phyloP scores from a whole-genome alignment of 64 coral and sea anemone species.

The Astreopora myriophthalma region DNA sequence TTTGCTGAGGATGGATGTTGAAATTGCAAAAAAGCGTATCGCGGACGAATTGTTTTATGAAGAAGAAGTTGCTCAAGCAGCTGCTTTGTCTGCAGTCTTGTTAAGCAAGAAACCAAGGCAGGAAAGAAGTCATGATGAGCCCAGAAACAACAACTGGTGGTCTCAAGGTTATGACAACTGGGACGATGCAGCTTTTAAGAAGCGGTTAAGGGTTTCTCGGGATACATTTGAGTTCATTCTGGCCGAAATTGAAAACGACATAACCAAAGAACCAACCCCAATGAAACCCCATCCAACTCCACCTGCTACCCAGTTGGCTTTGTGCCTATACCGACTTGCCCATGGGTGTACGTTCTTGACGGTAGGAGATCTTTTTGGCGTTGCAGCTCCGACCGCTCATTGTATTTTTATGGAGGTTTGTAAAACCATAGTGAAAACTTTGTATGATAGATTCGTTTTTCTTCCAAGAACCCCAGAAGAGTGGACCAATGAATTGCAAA shows the following conservation, averaged over 20 bases:
- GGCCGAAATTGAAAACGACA: slow-evolving; percentile 31
- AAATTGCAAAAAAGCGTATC: background rate
- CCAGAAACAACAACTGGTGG: slow-evolving; percentile 41
- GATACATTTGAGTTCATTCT: slow-evolving; percentile 60
- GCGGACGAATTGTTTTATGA: slow-evolving; percentile 32
- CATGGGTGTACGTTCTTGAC: slow-evolving; percentile 36
- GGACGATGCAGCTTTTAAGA: slow-evolving; percentile 37
- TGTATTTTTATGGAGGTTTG: slow-evolving; percentile 6
- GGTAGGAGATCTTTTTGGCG: slow-evolving; percentile 42
- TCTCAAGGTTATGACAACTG: slow-evolving; percentile 53
- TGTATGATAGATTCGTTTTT: slow-evolving; percentile 59
- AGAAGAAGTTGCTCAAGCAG: slow-evolving; percentile 18
- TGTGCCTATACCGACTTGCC: background rate
- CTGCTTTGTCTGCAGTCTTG: slow-evolving; percentile 29
- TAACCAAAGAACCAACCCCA: slow-evolving; percentile 31
- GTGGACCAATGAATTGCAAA: slow-evolving; percentile 12
- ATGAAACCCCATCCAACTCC: slow-evolving; percentile 45
- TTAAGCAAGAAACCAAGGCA: slow-evolving; percentile 40
- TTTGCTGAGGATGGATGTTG: background rate
- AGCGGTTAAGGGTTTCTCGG: slow-evolving; percentile 9
- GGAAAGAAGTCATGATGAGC: slow-evolving; percentile 41
- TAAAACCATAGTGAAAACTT: background rate
- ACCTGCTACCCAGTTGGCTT: slow-evolving; percentile 32
- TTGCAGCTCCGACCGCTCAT: slow-evolving; percentile 13
- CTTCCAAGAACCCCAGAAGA: background rate